phyloP scores from a whole-genome alignment of 2,888 invertebrate genomes.

The Caenorhabditis angaria region DNA sequence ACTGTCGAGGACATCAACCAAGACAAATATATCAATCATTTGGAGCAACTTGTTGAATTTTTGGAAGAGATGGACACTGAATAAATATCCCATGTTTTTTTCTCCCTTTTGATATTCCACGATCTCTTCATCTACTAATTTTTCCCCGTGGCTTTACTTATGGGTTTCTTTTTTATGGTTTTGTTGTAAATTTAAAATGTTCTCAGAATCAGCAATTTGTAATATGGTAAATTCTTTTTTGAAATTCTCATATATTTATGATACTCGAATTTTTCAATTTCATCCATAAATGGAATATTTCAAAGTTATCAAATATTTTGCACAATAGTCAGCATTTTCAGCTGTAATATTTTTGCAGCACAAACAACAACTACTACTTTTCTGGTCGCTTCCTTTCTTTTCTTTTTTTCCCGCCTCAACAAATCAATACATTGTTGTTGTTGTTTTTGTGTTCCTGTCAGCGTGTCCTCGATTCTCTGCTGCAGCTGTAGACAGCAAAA shows the following conservation, averaged over 20 bases:
- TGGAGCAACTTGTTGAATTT: slow-evolving; percentile 34
- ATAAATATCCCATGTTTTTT: background rate
- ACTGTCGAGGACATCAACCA: slow-evolving; percentile 50
- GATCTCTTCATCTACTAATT: slow-evolving; percentile 15
- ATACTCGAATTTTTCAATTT: background rate
- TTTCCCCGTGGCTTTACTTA: slow-evolving; percentile 1
- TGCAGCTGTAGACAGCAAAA: slow-evolving; percentile 12
- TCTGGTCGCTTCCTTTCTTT: no score
- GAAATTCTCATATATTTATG: background rate
- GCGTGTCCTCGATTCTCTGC: slow-evolving; percentile 6
- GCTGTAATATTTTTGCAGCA: no score
- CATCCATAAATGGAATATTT: background rate
- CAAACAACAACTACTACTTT: no score
- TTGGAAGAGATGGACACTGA: slow-evolving; percentile 25
- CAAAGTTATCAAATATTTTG: no score
- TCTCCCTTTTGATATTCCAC: background rate
- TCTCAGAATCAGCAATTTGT: background rate
- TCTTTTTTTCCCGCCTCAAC: no score
- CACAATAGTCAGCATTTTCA: no score
- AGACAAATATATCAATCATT: slow-evolving; percentile 50
- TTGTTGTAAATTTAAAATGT: background rate
- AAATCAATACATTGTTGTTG: slow-evolving; percentile 15
- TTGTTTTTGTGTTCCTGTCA: background rate
- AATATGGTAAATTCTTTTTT: background rate
- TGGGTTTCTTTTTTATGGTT: background rate